Base-by-base conservation (phyloP, 2,888 invertebrate genomes). In the Nemotelus pantherinus region DNA sequence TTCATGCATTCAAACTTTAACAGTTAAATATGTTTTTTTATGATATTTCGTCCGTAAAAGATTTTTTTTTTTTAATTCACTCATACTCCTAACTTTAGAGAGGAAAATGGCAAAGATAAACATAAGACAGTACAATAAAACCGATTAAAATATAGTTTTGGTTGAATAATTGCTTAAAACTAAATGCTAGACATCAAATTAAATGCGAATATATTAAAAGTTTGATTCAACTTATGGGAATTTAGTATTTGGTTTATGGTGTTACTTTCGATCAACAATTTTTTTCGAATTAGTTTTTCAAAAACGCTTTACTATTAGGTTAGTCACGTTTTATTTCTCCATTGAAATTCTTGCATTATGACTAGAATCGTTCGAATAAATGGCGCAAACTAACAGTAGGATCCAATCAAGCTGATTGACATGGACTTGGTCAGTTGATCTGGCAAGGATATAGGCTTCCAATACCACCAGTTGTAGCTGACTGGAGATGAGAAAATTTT, bases 381-480 rank as follows among this genome's bases (percentile, higher is more conserved):
- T 72, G 55, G 55, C 74, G 58, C 76, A 77, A 60, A 70, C 87
- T 87, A 92, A 85, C 92, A 93, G 83, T 91, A 92, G 39, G 93
- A 92, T 80, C 90, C 92, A 82, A 93, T 88, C 80, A 92, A 91
- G 81, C 89, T 90, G 80, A 93, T 88, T 77, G 91, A 89, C 79
- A 85, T 88, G 82, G 89, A 88, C 76, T 87, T 90, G 81, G 90
- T 88, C 83, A 88, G 90, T 85, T 89, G 87, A 80, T 89, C 88
- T 68, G 92, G 91, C 80, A 91, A 88, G 84, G 93, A 93, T 77
- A 90, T 87, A 47, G 93, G 92, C 83, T 91, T 89, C 92, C 93
- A 93, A 83, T 92, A 93, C 90, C 93, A 91, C 92, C 93, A 93
- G 85, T 93, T 93, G 85, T 92, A 93, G 88, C 90, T 92, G 82